Base-by-base conservation (phyloP, 2,888 invertebrate genomes). In the Branchipolynoe longqiensis region DNA sequence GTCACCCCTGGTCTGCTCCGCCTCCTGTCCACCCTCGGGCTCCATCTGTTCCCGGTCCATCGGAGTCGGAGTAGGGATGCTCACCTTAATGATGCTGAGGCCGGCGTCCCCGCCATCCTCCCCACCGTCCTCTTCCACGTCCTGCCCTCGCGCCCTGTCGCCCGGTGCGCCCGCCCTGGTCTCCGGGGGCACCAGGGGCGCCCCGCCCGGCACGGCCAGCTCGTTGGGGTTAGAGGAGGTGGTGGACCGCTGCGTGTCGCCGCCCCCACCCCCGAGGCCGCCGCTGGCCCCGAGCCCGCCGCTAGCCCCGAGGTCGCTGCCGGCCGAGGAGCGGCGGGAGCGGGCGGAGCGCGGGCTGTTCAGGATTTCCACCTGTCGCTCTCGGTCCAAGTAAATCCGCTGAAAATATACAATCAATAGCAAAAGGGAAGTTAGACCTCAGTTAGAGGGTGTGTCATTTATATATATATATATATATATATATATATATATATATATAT, bases 191-290 rank as follows among this genome's bases (percentile, higher is more conserved):
- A 69, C 69, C 8, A 38, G 69, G 18, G 69, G 69, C 33, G 38
- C 69, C 8, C 36, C 36, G 18, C 69, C 69, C 36, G 69, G 69
- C 8, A 69, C 69, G 8, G 69, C 14, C 69, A 69, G 69, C 36
- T 1, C 69, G 69, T 69, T 69, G 33, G 69, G 69, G 69, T 69
- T 69, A n/a, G 69, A 69, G 69, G 69, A 31, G n/a, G 69, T 38
- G 6, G 14, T 4, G 18, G 18, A 38, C 38, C 33, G 33, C 8
- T 18, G 48, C n/a, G n/a, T n/a, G n/a, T n/a, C n/a, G n/a, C n/a
- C n/a, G n/a, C n/a, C n/a, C n/a, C n/a, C n/a, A n/a, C n/a, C n/a
- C n/a, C n/a, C n/a, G 0, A 38, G 18, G 14, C 78, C 78, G 25
- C 12, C 48, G 22, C 48, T 78, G 41, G 78, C 78, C 2, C 78